Percentiles rank a stretch among this genome's conserved stretches.
Conservation (phyloP, 2,797 vertebrate genomes). For the Sebastes itinus region DNA sequence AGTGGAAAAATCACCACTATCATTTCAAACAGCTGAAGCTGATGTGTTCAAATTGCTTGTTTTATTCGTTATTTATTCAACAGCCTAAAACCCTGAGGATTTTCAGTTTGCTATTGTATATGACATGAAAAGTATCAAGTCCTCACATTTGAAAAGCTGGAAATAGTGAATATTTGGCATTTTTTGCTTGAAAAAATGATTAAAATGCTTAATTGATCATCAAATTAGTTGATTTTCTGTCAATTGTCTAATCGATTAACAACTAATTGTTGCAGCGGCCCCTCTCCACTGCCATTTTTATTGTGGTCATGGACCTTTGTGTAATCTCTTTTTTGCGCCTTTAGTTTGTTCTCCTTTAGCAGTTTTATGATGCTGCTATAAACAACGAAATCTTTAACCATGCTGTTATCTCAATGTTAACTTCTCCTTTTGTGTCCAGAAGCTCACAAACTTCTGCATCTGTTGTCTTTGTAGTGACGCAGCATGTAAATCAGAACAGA, state of each 20-base stretch:
- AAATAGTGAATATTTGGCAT: neutral
- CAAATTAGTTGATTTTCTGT: neutral
- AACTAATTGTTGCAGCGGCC: neutral
- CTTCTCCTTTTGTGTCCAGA: neutral
- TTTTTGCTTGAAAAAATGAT: neutral
- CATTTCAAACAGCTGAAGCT: neutral
- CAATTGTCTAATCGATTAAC: neutral
- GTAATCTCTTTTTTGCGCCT: neutral
- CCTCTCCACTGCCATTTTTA: neutral
- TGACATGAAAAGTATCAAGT: neutral
- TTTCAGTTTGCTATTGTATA: neutral
- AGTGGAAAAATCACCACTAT: too few relatives aligned
- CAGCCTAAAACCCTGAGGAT: neutral
- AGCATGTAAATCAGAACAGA: neutral
- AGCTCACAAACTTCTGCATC: neutral
- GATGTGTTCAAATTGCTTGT: too few relatives aligned
- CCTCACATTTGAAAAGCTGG: neutral
- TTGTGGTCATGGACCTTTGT: neutral
- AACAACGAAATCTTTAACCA: neutral
- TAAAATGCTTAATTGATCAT: neutral
- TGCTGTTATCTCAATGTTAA: neutral
- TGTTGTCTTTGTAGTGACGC: neutral
- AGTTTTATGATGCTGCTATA: neutral
- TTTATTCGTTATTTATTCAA: neutral
- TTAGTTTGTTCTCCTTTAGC: neutral